These are phyloP conservation scores for Acanthurus lineatus DNA, from an alignment of 2,797 vertebrate genomes.

Conservation along the genomic window DNA sequence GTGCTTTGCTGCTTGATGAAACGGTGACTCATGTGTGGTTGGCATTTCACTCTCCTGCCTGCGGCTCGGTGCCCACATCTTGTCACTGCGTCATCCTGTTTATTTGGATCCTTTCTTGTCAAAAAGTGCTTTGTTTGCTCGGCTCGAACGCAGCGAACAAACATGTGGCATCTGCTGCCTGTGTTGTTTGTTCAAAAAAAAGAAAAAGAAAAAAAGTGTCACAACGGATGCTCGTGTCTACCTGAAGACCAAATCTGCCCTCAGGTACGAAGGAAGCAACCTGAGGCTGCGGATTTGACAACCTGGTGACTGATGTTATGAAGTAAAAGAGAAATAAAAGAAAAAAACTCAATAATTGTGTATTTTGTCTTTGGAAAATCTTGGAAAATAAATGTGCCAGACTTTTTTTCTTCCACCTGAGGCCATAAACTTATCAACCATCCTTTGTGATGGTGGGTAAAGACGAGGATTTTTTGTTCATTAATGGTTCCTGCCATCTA, in stretches of 20 bases:
- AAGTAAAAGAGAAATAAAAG: neutral
- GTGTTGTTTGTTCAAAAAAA: too few relatives aligned
- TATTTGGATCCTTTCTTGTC: neutral
- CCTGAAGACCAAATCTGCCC: too few relatives aligned
- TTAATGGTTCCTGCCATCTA: too few relatives aligned
- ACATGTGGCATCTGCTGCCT: neutral
- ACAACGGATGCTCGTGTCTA: too few relatives aligned
- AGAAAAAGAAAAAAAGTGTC: too few relatives aligned
- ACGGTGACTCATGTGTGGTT: conserved; percentile 6
- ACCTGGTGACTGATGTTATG: neutral
- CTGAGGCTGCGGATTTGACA: neutral
- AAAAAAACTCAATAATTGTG: neutral
- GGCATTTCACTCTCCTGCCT: neutral
- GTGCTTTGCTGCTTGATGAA: neutral
- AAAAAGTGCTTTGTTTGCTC: neutral
- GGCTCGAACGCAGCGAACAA: neutral
- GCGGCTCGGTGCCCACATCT: neutral
- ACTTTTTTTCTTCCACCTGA: too few relatives aligned
- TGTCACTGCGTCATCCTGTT: neutral
- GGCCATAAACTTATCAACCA: too few relatives aligned
- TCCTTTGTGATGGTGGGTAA: too few relatives aligned
- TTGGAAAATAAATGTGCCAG: too few relatives aligned
- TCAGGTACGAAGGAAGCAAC: too few relatives aligned
- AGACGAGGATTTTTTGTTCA: too few relatives aligned
- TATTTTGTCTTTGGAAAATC: too few relatives aligned